Percentiles rank a stretch among this genome's conserved stretches.
Evolutionary conservation across 2,113 vertebrate genomes (phyloP).

Genomic region (Marmota monax): DNA sequence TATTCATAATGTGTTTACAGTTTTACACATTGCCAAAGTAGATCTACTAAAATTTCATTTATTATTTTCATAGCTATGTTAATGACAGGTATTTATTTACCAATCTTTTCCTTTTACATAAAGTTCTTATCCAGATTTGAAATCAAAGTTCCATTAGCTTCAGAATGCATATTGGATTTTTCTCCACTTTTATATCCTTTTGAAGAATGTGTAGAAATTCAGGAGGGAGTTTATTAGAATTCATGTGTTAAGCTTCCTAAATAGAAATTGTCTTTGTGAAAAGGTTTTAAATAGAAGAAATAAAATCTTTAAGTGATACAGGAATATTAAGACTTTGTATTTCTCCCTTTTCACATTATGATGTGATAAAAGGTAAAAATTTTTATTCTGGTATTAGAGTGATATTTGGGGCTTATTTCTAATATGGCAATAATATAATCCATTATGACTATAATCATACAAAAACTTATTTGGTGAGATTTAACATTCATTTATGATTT

Average conservation of each 20-base stretch:
- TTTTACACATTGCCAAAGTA: neutral
- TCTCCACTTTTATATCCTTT: neutral
- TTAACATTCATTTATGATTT: neutral
- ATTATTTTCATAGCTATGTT: neutral
- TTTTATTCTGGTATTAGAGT: neutral
- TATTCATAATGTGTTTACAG: neutral
- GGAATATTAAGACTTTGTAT: neutral
- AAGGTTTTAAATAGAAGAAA: neutral
- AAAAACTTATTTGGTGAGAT: neutral
- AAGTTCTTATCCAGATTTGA: neutral
- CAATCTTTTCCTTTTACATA: neutral
- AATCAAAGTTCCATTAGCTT: neutral
- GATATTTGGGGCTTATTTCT: neutral
- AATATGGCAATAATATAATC: neutral
- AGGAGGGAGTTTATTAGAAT: neutral
- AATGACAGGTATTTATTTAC: neutral
- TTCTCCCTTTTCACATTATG: neutral
- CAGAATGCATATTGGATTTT: neutral
- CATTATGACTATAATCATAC: neutral
- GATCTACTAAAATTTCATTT: neutral
- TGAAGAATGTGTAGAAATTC: neutral
- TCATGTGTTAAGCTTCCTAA: neutral
- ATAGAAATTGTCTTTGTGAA: neutral
- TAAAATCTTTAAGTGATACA: neutral
- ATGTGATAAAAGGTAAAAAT: neutral